These are phyloP conservation scores for Pseudomugil tenellus DNA, from an alignment of 2,797 vertebrate genomes.

Conservation along the genomic window DNA sequence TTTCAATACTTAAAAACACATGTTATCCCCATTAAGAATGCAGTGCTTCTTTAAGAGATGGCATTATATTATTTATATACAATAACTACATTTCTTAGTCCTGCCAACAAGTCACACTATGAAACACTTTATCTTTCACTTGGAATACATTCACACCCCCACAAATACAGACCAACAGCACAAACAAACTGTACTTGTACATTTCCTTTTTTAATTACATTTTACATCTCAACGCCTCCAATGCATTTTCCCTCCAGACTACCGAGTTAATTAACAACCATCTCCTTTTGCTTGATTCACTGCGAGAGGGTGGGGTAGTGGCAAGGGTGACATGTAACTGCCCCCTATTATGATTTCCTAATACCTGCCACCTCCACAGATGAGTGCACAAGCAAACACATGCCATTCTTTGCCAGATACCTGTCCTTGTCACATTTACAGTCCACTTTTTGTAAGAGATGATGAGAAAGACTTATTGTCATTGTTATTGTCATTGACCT, in stretches of 20 bases:
- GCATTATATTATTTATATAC: neutral
- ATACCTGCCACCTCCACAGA: constrained; percentile 63
- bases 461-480: neutral
- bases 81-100: neutral
- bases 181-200: constrained; percentile 75
- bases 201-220: constrained; percentile 90
- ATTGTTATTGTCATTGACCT: constrained; percentile 6
- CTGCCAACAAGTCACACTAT: constrained; percentile 15
- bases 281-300: constrained; percentile 83
- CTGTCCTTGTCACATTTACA: constrained; percentile 13
- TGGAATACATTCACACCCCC: constrained; percentile 44
- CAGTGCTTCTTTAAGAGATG: neutral
- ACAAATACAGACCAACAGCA: constrained; percentile 43
- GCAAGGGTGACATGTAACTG: constrained; percentile 57
- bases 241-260: constrained; percentile 84
- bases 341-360: constrained; percentile 76
- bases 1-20: neutral
- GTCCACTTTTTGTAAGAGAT: constrained; percentile 10
- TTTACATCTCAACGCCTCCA: constrained; percentile 81
- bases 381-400: constrained; percentile 51
- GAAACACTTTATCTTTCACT: constrained; percentile 46
- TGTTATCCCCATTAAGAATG: too few species aligned
- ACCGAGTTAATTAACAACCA: constrained; percentile 90
- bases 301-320: constrained; percentile 36
- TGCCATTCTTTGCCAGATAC: constrained; percentile 2